Conservation (phyloP, 2,888 invertebrate species). For the Chrysina gloriosa region DNA sequence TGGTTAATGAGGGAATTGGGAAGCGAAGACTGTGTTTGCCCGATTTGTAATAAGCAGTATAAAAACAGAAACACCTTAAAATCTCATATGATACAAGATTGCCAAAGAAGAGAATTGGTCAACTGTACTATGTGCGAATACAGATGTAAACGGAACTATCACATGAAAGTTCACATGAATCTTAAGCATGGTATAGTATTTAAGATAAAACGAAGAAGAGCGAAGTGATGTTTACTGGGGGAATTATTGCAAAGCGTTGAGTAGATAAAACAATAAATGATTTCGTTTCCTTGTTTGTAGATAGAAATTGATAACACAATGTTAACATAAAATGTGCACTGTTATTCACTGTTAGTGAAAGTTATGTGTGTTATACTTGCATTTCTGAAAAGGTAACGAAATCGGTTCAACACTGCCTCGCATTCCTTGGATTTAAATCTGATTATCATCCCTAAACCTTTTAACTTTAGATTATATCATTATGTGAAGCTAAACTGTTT, state of each 20-base stretch:
- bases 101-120: slow-evolving; percentile 34
- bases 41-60: slow-evolving; percentile 45
- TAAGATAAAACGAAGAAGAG: slow-evolving; percentile 21
- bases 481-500: too few species aligned
- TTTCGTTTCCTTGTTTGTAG: neutral
- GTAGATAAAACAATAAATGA: too few species aligned
- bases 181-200: slow-evolving; percentile 35
- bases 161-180: slow-evolving; percentile 43
- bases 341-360: too few species aligned
- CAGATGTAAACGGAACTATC: slow-evolving; percentile 41
- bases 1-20: neutral
- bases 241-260: too few species aligned
- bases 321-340: neutral
- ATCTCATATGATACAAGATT: slow-evolving; percentile 41
- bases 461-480: too few species aligned
- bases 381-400: too few species aligned
- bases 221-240: too few species aligned
- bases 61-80: slow-evolving; percentile 46
- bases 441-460: too few species aligned
- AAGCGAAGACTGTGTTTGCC: slow-evolving; percentile 35
- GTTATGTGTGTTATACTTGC: too few species aligned
- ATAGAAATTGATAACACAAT: neutral
- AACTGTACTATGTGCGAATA: slow-evolving; percentile 36
- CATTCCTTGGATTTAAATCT: too few species aligned
- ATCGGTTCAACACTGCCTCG: too few species aligned